Conservation (phyloP, 2,888 invertebrate species). For the Alloplasta piceator region DNA sequence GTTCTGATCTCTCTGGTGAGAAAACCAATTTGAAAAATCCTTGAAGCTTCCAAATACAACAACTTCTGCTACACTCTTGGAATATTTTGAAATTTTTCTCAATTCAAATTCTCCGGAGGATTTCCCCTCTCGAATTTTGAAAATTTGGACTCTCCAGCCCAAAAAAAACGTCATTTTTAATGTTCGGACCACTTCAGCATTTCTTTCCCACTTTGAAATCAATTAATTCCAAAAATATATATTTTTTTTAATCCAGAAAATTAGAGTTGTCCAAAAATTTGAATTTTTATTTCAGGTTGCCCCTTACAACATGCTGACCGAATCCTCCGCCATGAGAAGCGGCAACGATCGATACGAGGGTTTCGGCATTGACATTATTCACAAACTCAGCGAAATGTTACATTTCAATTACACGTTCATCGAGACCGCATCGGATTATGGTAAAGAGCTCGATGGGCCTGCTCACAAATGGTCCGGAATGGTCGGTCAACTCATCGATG, state of each 20-base stretch:
- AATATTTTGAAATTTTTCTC: neutral
- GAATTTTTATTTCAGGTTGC: constrained; percentile 86
- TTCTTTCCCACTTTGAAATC: too few species aligned
- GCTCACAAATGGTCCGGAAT: constrained; percentile 90
- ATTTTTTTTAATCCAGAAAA: too few species aligned
- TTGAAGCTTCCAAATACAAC: neutral
- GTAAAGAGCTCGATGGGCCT: constrained; percentile 82
- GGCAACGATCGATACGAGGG: constrained; percentile 95
- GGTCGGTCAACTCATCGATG: constrained; percentile 89
- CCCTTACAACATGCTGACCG: constrained; percentile 95
- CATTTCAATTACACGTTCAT: constrained; percentile 93
- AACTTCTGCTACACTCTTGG: neutral
- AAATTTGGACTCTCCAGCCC: too few species aligned
- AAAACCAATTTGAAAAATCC: neutral
- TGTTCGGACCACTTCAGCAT: too few species aligned
- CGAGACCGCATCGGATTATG: constrained; percentile 90
- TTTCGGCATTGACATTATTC: constrained; percentile 95
- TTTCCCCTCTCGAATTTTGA: too few species aligned
- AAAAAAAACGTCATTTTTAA: too few species aligned
- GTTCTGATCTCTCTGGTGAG: constrained; percentile 89
- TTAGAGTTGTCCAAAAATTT: neutral
- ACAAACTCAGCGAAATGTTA: constrained; percentile 90
- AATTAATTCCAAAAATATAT: too few species aligned
- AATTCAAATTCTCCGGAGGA: too few species aligned
- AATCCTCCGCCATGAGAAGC: constrained; percentile 86